Evolutionary conservation across 2,113 vertebrate species (phyloP).

Genomic region (Numenius arquata): DNA sequence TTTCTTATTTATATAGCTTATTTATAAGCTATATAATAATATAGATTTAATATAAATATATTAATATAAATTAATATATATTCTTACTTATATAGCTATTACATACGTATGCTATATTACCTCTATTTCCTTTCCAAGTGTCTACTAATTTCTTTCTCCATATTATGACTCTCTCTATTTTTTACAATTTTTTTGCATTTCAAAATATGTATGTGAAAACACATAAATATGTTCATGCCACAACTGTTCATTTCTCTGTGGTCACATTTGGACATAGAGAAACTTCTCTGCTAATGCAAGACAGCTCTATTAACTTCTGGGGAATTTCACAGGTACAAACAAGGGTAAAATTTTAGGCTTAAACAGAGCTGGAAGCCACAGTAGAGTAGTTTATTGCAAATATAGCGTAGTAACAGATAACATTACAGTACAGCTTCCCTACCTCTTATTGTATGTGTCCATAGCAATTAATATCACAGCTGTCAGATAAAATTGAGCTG

Average conservation of each 20-base stretch:
- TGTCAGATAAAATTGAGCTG: not conserved
- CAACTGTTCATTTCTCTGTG: not conserved
- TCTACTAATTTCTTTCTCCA: not conserved
- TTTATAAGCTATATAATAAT: too few species aligned
- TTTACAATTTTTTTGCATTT: not conserved
- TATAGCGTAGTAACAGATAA: not conserved
- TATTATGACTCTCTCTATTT: not conserved
- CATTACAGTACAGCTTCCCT: not conserved
- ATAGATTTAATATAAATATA: too few species aligned
- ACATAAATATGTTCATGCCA: rapidly evolving
- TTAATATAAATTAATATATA: too few species aligned
- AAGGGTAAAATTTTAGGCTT: not conserved
- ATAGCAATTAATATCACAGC: slow-evolving; percentile 13
- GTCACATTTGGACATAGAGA: not conserved
- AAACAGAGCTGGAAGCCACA: not conserved
- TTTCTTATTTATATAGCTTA: not conserved
- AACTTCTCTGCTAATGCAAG: not conserved
- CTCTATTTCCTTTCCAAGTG: not conserved
- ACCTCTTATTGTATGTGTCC: not conserved
- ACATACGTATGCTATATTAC: not conserved
- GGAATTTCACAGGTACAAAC: not conserved
- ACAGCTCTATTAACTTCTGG: not conserved
- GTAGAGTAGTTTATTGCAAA: not conserved
- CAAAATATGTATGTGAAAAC: not conserved
- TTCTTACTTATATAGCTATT: not conserved